These are phyloP conservation scores for Schmidtea mediterranea DNA, from an alignment of 1,140 invertebrate genomes.

Conservation along the genomic window DNA sequence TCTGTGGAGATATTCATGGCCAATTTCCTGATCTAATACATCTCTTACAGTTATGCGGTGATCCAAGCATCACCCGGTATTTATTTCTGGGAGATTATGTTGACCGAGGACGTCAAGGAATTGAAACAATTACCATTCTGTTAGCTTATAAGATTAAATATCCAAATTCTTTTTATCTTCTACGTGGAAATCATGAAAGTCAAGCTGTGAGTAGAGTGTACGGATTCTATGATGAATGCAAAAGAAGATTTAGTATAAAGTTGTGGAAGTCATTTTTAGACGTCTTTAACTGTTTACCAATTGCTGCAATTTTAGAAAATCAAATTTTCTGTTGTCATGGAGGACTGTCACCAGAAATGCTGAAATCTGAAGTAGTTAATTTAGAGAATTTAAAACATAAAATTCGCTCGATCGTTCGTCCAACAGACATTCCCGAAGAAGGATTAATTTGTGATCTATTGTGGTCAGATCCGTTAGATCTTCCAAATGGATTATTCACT, in stretches of 20 bases:
- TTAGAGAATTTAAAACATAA: conserved; percentile 19
- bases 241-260: conserved; percentile 7
- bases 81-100: conserved; percentile 30
- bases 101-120: conserved; percentile 15
- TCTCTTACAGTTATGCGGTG: conserved; percentile 27
- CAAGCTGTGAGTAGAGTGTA: conserved; percentile 45
- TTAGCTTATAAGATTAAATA: conserved; percentile 98
- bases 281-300: conserved; percentile 6
- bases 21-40: conserved; percentile 33
- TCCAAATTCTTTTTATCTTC: conserved; percentile 84
- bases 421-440: conserved; percentile 23
- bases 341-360: conserved; percentile 19
- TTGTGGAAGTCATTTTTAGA: conserved; percentile 15
- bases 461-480: conserved; percentile 22
- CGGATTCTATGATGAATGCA: conserved; percentile 24
- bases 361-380: conserved; percentile 13
- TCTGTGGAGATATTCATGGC: conserved; percentile 35
- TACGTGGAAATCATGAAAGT: conserved; percentile 98
- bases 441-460: conserved; percentile 25
- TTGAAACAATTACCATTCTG: conserved; percentile 38
- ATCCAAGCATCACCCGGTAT: conserved; percentile 30
- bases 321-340: conserved; percentile 8
- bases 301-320: conserved; percentile 7
- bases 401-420: conserved; percentile 17
- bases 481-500: conserved; percentile 12